Percentiles rank a stretch among this genome's conserved stretches.
phyloP scores from a whole-genome alignment of 2,113 vertebrate species.

The Petrocephalus zakoni region DNA sequence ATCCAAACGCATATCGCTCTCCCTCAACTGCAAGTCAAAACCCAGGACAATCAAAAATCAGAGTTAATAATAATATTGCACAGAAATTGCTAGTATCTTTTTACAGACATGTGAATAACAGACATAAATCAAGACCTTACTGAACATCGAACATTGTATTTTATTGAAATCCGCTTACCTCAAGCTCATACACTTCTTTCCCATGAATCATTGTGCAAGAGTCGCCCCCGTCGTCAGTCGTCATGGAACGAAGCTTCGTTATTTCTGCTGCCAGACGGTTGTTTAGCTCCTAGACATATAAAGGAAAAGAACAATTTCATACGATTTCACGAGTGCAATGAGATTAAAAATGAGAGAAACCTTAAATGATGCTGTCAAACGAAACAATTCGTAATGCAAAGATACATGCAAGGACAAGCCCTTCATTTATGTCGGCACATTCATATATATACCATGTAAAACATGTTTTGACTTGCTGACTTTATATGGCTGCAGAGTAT shows the following conservation, averaged over 20 bases:
- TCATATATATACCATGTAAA: not conserved
- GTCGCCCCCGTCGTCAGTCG: conserved; percentile 56
- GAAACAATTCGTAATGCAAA: too few relatives aligned
- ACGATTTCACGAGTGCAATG: not conserved
- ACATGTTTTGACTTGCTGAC: not conserved
- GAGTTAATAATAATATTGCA: not conserved
- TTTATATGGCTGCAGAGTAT: not conserved
- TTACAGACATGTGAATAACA: not conserved
- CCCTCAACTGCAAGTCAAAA: not conserved
- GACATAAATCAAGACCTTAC: not conserved
- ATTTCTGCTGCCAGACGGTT: conserved; percentile 71
- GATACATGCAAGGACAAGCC: too few relatives aligned
- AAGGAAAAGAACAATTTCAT: not conserved
- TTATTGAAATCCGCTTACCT: conserved; percentile 43
- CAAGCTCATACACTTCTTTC: conserved; percentile 71
- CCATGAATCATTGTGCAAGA: conserved; percentile 53
- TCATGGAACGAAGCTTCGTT: conserved; percentile 70
- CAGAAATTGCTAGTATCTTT: not conserved
- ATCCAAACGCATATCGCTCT: not conserved
- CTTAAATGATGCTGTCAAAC: not conserved
- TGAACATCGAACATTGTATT: not conserved
- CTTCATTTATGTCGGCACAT: too few relatives aligned
- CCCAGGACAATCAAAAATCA: not conserved
- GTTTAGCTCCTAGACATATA: conserved; percentile 61
- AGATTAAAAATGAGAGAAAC: not conserved